Evolutionary conservation across 2,888 invertebrate genomes (phyloP).

Genomic region (Chirona hameri): DNA sequence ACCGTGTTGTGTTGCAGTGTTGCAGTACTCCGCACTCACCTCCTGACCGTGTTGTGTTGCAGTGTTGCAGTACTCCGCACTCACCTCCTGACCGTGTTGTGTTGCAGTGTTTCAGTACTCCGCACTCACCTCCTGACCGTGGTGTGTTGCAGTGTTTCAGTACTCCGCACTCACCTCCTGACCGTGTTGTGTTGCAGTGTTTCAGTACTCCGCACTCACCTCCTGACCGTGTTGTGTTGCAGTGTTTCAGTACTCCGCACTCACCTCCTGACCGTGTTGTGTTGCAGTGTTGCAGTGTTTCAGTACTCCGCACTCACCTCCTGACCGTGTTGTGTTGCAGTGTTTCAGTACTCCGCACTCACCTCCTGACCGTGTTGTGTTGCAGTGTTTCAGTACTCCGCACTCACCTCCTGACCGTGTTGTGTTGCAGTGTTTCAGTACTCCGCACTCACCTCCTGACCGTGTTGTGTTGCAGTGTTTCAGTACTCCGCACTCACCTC

Average conservation of each 20-base stretch:
- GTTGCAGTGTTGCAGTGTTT: conserved; percentile 47
- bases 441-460: not conserved
- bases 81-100: too few relatives aligned
- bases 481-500: conserved; percentile 5
- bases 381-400: conserved; percentile 46
- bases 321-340: conserved; percentile 45
- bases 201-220: conserved; percentile 13
- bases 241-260: conserved; percentile 37
- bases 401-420: too few relatives aligned
- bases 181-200: conserved; percentile 45
- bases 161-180: not conserved
- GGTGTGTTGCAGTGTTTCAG: conserved; percentile 45
- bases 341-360: conserved; percentile 25
- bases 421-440: conserved; percentile 45
- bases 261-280: too few relatives aligned
- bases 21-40: conserved; percentile 12
- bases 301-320: not conserved
- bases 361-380: too few relatives aligned
- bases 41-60: conserved; percentile 44
- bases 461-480: conserved; percentile 45
- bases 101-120: conserved; percentile 46
- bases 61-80: conserved; percentile 36
- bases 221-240: conserved; percentile 44
- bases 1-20: conserved; percentile 45
- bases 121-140: too few relatives aligned